Percentiles rank a stretch among this genome's conserved stretches.
phyloP scores from a whole-genome alignment of 2,888 invertebrate species.

The Drosophila pseudotakahashii region DNA sequence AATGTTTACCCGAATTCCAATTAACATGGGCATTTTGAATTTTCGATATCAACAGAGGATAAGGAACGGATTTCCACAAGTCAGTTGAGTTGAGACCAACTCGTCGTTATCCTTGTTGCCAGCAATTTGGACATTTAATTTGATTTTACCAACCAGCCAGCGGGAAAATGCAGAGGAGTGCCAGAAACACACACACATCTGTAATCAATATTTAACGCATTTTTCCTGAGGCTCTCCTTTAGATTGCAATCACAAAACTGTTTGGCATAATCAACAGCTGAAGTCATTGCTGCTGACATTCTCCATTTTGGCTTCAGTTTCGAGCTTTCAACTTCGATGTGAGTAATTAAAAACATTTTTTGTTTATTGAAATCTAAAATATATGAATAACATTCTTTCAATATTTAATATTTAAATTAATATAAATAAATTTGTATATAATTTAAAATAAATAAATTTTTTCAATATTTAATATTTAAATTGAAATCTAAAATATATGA shows the following conservation, averaged over 20 bases:
- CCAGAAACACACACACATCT: slow-evolving; percentile 30
- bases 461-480: too few species aligned
- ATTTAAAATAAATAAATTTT: too few species aligned
- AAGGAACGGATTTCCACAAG: slow-evolving; percentile 15
- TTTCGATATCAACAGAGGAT: slow-evolving; percentile 33
- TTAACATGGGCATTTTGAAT: slow-evolving; percentile 49
- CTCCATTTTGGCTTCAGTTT: slow-evolving; percentile 31
- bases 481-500: too few species aligned
- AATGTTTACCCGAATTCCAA: slow-evolving; percentile 49
- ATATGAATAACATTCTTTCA: too few species aligned
- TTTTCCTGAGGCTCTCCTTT: slow-evolving; percentile 27
- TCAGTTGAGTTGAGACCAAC: not conserved
- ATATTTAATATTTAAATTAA: too few species aligned
- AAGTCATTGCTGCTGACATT: slow-evolving; percentile 37
- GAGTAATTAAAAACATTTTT: not conserved
- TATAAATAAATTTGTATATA: too few species aligned
- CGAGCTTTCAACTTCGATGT: not conserved
- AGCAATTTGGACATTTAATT: slow-evolving; percentile 45
- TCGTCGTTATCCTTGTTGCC: slow-evolving; percentile 7
- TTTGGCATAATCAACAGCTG: slow-evolving; percentile 45
- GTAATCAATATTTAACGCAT: slow-evolving; percentile 66
- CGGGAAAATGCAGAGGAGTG: not conserved
- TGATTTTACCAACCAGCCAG: slow-evolving; percentile 30
- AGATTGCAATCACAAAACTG: slow-evolving; percentile 33
- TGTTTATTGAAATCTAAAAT: not conserved